Base-by-base conservation (phyloP, 2,888 invertebrate species). In the Euzetes globulus region DNA sequence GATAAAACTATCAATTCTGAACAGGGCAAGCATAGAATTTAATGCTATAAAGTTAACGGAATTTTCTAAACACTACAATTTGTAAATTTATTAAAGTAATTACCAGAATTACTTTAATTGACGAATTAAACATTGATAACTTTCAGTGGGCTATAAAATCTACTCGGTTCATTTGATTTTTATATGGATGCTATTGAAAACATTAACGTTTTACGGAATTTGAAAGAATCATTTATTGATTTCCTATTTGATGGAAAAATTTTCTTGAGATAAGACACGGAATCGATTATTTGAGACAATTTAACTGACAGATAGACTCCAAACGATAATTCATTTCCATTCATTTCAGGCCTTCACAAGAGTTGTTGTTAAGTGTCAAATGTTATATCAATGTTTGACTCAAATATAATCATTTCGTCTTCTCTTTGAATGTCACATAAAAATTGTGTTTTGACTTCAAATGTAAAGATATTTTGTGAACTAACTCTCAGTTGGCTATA, bases 361-460 rank as follows among this genome's bases (percentile, higher is more conserved):
- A 29, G 60, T 29, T 29, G 60, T 2, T 60, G 25, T 27, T 7
- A 60, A 33, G 60, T 27, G 60, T 15, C 15, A 60, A 60, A 60
- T 29, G 71, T 71, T 45, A 71, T 45, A 45, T 45, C 45, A 50
- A 71, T 71, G 50, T 71, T 71, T 71, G 27, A 27, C 29, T 71
- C 45, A 45, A 45, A 71, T 68, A 45, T 19, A 65, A 65, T 41
- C 19, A 45, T 37, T 45, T 37, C 33, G 9, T 45, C 22, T 47
- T 37, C 19, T 45, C 29, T 22, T 7, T 71, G 22, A 70, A 37
- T 37, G 33, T 25, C 17, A 27, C 60, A 33, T 29, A 33, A 33
- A 60, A 27, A 58, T 58, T 60, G 27, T 58, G 15, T 58, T 60
- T 60, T 60, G 60, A 60, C 33, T 60, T 60, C 29, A 29, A 60